A percentile compares a stretch with the other conserved stretches of the same genome.
phyloP scores from a whole-genome alignment of 2,797 vertebrate genomes.

The Cirrhinus molitorella region DNA sequence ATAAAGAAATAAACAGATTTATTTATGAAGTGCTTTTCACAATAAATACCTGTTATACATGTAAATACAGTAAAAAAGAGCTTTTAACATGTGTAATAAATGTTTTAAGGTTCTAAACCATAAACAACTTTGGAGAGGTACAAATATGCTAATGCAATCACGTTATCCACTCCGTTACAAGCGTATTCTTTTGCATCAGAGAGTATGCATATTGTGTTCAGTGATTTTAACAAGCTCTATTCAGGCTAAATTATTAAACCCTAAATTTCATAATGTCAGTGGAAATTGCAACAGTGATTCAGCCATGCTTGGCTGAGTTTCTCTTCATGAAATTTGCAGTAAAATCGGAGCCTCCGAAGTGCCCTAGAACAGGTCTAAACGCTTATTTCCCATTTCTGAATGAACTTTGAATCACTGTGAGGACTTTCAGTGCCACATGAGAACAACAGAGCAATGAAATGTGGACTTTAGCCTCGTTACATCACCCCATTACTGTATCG shows the following conservation, averaged over 20 bases:
- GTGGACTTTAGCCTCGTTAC: neutral
- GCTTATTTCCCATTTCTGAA: neutral
- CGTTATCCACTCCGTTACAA: neutral
- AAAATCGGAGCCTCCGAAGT: neutral
- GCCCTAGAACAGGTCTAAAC: conserved; percentile 14
- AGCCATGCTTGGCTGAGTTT: conserved; percentile 23
- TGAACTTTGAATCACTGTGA: neutral
- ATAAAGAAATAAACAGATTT: neutral
- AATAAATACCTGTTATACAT: neutral
- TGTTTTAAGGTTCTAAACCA: too few relatives aligned
- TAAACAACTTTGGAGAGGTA: neutral
- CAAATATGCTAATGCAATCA: neutral
- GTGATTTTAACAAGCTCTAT: conserved; percentile 11
- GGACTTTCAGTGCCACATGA: neutral
- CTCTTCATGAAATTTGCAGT: conserved; percentile 21
- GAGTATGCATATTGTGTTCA: conserved; percentile 8
- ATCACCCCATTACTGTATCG: conserved; percentile 1
- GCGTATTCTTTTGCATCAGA: neutral
- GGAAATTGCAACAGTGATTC: conserved; percentile 34
- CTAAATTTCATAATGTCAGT: conserved; percentile 23
- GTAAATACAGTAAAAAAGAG: neutral
- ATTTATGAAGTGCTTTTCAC: neutral
- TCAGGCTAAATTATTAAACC: conserved; percentile 37
- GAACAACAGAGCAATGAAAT: conserved; percentile 34
- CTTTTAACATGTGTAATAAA: neutral